Conservation (phyloP, 2,113 vertebrate genomes). For the Sisor rabdophorus region DNA sequence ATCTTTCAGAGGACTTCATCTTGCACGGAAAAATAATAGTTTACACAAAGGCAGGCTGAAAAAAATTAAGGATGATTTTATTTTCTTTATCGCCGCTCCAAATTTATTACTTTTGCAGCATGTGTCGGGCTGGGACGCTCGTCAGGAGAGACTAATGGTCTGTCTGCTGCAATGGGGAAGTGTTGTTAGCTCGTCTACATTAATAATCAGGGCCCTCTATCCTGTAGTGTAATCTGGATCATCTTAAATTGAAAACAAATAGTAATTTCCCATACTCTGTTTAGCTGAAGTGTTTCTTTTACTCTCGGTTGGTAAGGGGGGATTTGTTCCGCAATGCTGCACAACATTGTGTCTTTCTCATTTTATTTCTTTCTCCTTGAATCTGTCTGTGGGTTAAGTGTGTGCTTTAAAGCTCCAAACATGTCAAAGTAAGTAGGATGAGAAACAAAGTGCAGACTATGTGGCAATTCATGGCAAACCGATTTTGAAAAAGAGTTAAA, state of each 20-base stretch:
- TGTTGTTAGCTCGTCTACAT: slow-evolving; percentile 47
- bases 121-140: slow-evolving; percentile 46
- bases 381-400: slow-evolving; percentile 30
- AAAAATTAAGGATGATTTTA: slow-evolving; percentile 62
- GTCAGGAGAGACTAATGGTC: slow-evolving; percentile 54
- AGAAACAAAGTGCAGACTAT: slow-evolving; percentile 8
- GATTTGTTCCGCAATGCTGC: slow-evolving; percentile 26
- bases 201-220: slow-evolving; percentile 60
- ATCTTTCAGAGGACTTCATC: slow-evolving; percentile 49
- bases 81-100: slow-evolving; percentile 50
- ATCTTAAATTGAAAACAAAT: slow-evolving; percentile 76
- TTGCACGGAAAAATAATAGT: slow-evolving; percentile 58
- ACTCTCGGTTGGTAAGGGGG: slow-evolving; percentile 5
- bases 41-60: slow-evolving; percentile 58
- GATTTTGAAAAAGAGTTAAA: slow-evolving; percentile 37
- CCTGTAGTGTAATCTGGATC: slow-evolving; percentile 61
- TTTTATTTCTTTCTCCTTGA: slow-evolving; percentile 17
- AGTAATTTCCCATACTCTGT: slow-evolving; percentile 65
- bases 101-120: slow-evolving; percentile 55
- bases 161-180: slow-evolving; percentile 47
- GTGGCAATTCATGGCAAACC: slow-evolving; percentile 31
- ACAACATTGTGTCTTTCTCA: slow-evolving; percentile 3
- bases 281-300: slow-evolving; percentile 40
- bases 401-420: slow-evolving; percentile 41
- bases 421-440: slow-evolving; percentile 30